These are phyloP conservation scores for Fratercula arctica DNA, from an alignment of 2,797 vertebrate species.

Conservation along the genomic window DNA sequence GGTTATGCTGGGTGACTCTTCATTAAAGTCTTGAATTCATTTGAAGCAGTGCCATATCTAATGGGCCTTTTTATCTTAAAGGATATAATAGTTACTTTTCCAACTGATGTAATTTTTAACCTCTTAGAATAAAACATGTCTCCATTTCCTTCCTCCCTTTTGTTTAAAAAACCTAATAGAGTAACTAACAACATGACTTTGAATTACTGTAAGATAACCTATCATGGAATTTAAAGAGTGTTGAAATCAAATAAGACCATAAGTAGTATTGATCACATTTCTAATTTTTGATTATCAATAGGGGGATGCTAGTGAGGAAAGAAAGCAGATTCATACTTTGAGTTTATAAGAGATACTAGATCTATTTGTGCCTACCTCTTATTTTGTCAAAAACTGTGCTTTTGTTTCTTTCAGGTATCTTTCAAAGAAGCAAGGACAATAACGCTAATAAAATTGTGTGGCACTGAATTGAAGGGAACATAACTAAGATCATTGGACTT, in stretches of 20 bases:
- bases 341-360: neutral
- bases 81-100: neutral
- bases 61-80: neutral
- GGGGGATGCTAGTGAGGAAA: neutral
- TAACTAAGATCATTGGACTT: slow-evolving; percentile 68
- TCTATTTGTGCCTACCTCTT: neutral
- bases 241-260: neutral
- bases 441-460: slow-evolving; percentile 58
- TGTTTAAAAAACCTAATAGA: neutral
- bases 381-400: neutral
- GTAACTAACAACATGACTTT: neutral
- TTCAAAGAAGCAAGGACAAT: slow-evolving; percentile 95
- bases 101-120: neutral
- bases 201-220: neutral
- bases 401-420: slow-evolving; percentile 86
- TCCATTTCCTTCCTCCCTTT: neutral
- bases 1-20: neutral
- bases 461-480: slow-evolving; percentile 66
- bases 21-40: neutral
- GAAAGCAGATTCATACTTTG: neutral
- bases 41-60: neutral
- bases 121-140: neutral
- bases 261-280: neutral
- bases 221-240: neutral
- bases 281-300: neutral